Evolutionary conservation across 2,113 vertebrate species (phyloP).

Genomic region (Meleagris gallopavo): DNA sequence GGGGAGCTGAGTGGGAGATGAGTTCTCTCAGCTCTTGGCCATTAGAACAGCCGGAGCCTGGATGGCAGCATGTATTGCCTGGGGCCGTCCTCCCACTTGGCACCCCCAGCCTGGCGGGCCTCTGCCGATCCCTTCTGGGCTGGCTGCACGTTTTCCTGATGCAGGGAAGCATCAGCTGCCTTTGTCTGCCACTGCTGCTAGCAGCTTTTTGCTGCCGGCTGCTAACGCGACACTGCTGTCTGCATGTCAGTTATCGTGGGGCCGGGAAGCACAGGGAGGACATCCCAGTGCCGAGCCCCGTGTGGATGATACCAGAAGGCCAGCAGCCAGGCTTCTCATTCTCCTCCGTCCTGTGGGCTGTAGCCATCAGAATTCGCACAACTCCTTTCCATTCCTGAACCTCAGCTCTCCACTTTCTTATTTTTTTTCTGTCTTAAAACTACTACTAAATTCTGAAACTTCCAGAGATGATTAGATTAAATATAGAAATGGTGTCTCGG

Average conservation of each 20-base stretch:
- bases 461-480: neutral
- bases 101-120: neutral
- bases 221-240: rapidly evolving
- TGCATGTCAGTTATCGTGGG: rapidly evolving
- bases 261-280: rapidly evolving
- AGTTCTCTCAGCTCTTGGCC: conserved; percentile 1
- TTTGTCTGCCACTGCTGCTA: neutral
- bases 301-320: neutral
- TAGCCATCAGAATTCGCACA: rapidly evolving
- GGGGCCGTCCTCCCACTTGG: conserved; percentile 4
- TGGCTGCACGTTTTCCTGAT: neutral
- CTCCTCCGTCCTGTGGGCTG: neutral
- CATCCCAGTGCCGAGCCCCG: rapidly evolving
- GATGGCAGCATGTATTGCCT: conserved; percentile 7
- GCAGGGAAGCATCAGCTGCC: neutral
- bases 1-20: neutral
- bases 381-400: neutral
- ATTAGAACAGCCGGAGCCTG: neutral
- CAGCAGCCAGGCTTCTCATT: rapidly evolving
- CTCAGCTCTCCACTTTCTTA: neutral
- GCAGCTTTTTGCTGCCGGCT: neutral
- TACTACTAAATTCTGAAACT: neutral
- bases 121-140: neutral
- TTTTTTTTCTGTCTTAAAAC: neutral
- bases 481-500: neutral